Percentiles rank a stretch among this genome's conserved stretches.
Conservation (phyloP, 2,888 invertebrate genomes). For the Drosophila helvetica region DNA sequence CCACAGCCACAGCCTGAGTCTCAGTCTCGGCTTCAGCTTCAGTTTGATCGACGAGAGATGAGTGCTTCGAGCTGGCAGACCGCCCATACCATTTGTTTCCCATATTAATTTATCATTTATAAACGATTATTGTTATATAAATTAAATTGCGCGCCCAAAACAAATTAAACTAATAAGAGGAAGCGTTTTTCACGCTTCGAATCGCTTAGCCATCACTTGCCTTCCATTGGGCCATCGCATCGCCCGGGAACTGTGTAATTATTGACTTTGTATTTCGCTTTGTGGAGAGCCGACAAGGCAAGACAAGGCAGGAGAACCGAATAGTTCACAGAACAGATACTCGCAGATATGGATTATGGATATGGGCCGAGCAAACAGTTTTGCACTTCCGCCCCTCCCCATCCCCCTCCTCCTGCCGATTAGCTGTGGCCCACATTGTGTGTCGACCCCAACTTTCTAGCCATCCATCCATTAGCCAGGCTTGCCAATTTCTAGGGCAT, state of each 20-base stretch:
- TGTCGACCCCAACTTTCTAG: constrained; percentile 56
- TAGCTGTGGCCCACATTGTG: constrained; percentile 14
- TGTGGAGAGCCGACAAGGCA: constrained; percentile 48
- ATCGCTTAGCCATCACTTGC: constrained; percentile 30
- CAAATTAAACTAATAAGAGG: constrained; percentile 75
- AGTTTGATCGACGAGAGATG: constrained; percentile 32
- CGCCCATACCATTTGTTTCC: constrained; percentile 73
- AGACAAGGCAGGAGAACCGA: not conserved
- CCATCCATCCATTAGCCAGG: constrained; percentile 25
- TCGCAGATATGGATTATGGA: constrained; percentile 14
- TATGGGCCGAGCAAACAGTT: constrained; percentile 5
- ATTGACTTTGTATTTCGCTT: constrained; percentile 60
- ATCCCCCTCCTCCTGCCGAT: constrained; percentile 6
- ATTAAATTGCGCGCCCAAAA: constrained; percentile 75
- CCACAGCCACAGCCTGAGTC: not conserved
- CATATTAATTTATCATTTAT: constrained; percentile 78
- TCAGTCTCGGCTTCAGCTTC: not conserved
- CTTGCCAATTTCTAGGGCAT: constrained; percentile 60
- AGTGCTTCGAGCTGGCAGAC: constrained; percentile 38
- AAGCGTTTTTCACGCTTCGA: constrained; percentile 73
- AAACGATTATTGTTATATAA: constrained; percentile 76
- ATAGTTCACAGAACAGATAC: constrained; percentile 30
- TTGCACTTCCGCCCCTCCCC: constrained; percentile 52
- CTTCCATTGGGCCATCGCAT: constrained; percentile 30
- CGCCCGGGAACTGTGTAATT: constrained; percentile 51